phyloP scores from a whole-genome alignment of 1,140 invertebrate genomes.

The Neomicropteryx cornuta region DNA sequence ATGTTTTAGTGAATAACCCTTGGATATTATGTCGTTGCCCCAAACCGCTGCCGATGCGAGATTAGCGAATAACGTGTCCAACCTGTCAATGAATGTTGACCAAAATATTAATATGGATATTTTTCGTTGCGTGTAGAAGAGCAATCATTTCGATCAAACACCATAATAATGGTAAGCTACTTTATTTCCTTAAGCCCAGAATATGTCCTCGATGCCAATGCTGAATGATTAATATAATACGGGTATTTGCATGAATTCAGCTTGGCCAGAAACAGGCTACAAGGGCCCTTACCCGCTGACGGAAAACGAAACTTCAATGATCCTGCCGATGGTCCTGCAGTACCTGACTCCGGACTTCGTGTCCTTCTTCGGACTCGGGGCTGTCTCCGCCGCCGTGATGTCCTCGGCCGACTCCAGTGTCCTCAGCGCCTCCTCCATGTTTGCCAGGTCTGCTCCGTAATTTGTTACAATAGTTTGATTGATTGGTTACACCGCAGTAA shows the following conservation, averaged over 20 bases:
- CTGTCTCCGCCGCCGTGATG: slow-evolving; percentile 98
- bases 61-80: no score
- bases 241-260: slow-evolving; percentile 42
- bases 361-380: slow-evolving; percentile 92
- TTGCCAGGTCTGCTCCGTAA: slow-evolving; percentile 52
- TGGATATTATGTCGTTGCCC: no score
- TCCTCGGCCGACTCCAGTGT: slow-evolving; percentile 97
- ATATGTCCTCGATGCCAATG: no score
- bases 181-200: no score
- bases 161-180: no score
- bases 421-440: slow-evolving; percentile 94
- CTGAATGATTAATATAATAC: no score
- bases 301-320: slow-evolving; percentile 75
- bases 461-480: not conserved
- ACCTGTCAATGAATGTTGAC: no score
- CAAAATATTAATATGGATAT: no score
- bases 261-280: slow-evolving; percentile 88
- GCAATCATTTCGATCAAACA: no score
- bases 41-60: no score
- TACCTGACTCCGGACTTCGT: slow-evolving; percentile 90
- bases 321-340: slow-evolving; percentile 93
- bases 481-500: not conserved
- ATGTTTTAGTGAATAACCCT: no score
- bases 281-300: slow-evolving; percentile 61
- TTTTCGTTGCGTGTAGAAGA: no score